phyloP scores from a whole-genome alignment of 1,140 invertebrate genomes.

The Scaptomyza montana region DNA sequence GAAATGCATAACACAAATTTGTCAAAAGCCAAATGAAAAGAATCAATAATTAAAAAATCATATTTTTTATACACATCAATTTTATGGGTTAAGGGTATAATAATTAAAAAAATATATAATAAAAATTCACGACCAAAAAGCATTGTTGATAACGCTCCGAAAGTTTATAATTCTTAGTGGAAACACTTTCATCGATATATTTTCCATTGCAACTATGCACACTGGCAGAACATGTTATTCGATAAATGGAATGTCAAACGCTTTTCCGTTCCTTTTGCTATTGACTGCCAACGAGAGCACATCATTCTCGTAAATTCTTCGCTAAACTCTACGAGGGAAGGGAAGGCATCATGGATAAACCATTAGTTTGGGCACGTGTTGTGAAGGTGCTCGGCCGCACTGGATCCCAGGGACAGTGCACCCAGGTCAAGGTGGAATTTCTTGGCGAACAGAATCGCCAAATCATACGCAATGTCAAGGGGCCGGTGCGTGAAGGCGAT shows the following conservation, averaged over 20 bases:
- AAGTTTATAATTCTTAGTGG: neutral
- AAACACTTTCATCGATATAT: too few relatives aligned
- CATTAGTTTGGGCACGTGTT: constrained; percentile 91
- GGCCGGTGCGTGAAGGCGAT: constrained; percentile 98
- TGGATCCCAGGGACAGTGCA: constrained; percentile 99
- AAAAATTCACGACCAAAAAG: too few relatives aligned
- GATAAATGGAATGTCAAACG: neutral
- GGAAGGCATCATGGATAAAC: constrained; percentile 89
- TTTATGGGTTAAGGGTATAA: too few relatives aligned
- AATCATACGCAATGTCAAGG: constrained; percentile 99
- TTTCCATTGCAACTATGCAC: neutral
- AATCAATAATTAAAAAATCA: too few relatives aligned
- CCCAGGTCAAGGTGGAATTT: constrained; percentile 99
- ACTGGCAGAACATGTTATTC: too few relatives aligned
- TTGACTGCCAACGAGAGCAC: constrained; percentile 31
- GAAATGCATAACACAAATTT: too few relatives aligned
- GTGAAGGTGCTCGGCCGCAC: constrained; percentile 98
- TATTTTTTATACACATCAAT: too few relatives aligned
- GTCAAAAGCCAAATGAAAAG: too few relatives aligned
- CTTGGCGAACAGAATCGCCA: constrained; percentile 97
- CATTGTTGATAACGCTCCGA: too few relatives aligned
- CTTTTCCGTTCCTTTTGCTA: constrained; percentile 34
- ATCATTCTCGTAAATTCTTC: constrained; percentile 28
- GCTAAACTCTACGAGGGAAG: neutral
- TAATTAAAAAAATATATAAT: too few relatives aligned